These are phyloP conservation scores for Calephelis virginiensis DNA, from an alignment of 1,140 invertebrate genomes.

Conservation along the genomic window DNA sequence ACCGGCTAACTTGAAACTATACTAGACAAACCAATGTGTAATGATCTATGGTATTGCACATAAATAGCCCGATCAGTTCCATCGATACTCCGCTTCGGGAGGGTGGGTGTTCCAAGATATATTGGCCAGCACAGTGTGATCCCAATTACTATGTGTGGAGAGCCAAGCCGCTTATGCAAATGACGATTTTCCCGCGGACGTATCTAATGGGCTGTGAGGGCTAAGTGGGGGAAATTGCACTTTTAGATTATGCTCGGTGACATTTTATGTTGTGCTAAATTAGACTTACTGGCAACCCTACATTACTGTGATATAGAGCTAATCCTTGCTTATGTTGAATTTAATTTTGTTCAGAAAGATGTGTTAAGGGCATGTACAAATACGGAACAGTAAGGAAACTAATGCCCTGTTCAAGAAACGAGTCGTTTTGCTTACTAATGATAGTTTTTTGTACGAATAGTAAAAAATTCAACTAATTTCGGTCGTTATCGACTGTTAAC, in stretches of 20 bases:
- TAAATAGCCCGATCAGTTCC: slow-evolving; percentile 25
- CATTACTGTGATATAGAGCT: background rate
- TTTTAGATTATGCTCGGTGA: slow-evolving; percentile 41
- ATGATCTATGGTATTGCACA: slow-evolving; percentile 33
- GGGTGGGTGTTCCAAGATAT: slow-evolving; percentile 40
- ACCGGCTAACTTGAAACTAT: slow-evolving; percentile 58
- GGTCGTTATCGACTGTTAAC: too few species aligned
- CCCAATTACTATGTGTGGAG: slow-evolving; percentile 72
- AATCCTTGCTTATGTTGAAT: too few species aligned
- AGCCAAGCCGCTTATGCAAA: slow-evolving; percentile 76
- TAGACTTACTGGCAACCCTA: background rate
- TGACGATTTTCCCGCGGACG: slow-evolving; percentile 70
- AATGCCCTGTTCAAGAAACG: too few species aligned
- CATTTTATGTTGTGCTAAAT: slow-evolving; percentile 2
- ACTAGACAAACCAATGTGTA: slow-evolving; percentile 44
- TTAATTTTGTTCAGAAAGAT: too few species aligned
- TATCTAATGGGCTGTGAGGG: slow-evolving; percentile 67
- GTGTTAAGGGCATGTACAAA: too few species aligned
- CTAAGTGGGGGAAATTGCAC: slow-evolving; percentile 47
- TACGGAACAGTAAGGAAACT: too few species aligned
- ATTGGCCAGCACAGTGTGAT: slow-evolving; percentile 60
- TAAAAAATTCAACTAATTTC: too few species aligned
- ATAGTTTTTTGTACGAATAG: too few species aligned
- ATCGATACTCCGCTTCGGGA: slow-evolving; percentile 31
- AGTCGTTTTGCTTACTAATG: too few species aligned